These are phyloP conservation scores for Phylloscopus whistleri DNA, from an alignment of 2,113 vertebrate species.

Conservation along the genomic window DNA sequence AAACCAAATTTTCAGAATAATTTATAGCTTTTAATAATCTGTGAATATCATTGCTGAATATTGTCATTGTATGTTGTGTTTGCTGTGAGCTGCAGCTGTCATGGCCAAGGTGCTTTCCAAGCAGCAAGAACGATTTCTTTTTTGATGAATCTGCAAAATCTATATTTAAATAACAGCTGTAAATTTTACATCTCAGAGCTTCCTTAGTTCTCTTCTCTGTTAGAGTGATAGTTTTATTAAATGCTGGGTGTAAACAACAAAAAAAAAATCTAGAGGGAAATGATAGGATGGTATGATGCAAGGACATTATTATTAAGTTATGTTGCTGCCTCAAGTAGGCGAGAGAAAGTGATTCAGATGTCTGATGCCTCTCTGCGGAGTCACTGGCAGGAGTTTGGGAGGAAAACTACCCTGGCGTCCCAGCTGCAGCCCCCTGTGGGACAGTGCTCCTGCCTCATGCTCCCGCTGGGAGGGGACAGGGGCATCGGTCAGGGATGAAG, in stretches of 20 bases:
- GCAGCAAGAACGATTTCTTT: not conserved
- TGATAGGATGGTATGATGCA: not conserved
- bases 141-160: not conserved
- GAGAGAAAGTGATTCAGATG: not conserved
- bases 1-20: slow-evolving; percentile 48
- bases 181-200: slow-evolving; percentile 9
- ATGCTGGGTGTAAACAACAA: not conserved
- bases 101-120: not conserved
- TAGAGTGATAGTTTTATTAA: not conserved
- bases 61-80: not conserved
- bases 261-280: not conserved
- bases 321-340: not conserved
- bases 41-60: not conserved
- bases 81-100: not conserved
- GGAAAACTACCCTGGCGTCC: not conserved
- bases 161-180: not conserved
- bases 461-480: not conserved
- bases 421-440: not conserved
- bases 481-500: accelerated
- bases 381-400: not conserved
- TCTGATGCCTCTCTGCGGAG: not conserved
- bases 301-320: not conserved
- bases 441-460: not conserved
- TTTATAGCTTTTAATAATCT: slow-evolving; percentile 8
- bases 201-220: not conserved